These are phyloP conservation scores for Helarctos malayanus DNA, from an alignment of 2,797 vertebrate species.

Conservation along the genomic window DNA sequence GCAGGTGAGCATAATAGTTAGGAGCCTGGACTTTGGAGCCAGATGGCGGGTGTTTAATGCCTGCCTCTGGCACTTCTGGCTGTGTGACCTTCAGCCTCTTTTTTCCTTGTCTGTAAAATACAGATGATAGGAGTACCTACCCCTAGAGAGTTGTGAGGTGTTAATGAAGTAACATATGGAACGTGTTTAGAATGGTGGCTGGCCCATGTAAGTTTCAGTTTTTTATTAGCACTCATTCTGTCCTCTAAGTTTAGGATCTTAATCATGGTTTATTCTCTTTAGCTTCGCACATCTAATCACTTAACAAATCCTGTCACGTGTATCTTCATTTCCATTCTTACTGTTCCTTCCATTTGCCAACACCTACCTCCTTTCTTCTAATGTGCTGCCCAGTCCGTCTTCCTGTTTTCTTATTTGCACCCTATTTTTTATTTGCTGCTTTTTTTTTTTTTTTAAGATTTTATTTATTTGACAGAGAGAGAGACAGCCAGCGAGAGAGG, in stretches of 20 bases:
- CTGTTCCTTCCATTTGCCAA: not conserved
- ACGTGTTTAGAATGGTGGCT: conserved; percentile 31
- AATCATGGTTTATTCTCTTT: not conserved
- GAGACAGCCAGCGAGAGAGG: too few relatives aligned
- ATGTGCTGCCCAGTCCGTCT: not conserved
- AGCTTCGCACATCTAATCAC: rapidly evolving
- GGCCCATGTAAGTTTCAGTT: not conserved
- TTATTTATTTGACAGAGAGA: too few relatives aligned
- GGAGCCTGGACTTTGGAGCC: conserved; percentile 14
- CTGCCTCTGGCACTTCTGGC: not conserved
- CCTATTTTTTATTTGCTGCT: conserved; percentile 39
- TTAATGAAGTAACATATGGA: not conserved
- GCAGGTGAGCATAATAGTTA: not conserved
- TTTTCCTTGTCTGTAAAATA: not conserved
- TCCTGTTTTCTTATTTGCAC: not conserved
- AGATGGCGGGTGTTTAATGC: not conserved
- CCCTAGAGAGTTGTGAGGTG: not conserved
- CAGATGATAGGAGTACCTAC: not conserved
- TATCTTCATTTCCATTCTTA: not conserved
- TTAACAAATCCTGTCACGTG: not conserved
- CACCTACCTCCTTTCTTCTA: not conserved
- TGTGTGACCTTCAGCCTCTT: not conserved
- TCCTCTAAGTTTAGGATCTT: not conserved
- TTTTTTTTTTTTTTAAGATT: too few relatives aligned
- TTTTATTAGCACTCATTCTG: not conserved